These are phyloP conservation scores for Xylocopa sonorina DNA, from an alignment of 1,140 invertebrate species.

Conservation along the genomic window DNA sequence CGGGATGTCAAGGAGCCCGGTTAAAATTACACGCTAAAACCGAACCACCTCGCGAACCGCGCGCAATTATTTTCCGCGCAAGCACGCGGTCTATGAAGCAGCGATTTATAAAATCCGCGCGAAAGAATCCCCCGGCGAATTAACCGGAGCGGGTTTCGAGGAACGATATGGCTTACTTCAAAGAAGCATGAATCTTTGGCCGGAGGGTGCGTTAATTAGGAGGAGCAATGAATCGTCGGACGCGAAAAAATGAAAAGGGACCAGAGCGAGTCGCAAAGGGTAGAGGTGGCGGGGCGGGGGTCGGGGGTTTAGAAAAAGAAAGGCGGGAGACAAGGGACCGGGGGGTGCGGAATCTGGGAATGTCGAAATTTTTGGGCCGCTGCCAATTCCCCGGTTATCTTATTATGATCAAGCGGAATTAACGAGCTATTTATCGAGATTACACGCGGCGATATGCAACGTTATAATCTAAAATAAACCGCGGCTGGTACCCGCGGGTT, in stretches of 20 bases:
- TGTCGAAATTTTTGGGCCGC: constrained; percentile 46
- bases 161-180: constrained; percentile 2
- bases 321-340: constrained; percentile 6
- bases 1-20: neutral
- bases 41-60: too few relatives aligned
- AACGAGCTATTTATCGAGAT: constrained; percentile 57
- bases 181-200: constrained; percentile 4
- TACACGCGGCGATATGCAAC: constrained; percentile 40
- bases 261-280: neutral
- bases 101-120: neutral
- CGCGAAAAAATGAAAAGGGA: neutral
- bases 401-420: constrained; percentile 50
- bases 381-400: constrained; percentile 50
- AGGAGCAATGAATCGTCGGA: constrained; percentile 33
- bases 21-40: neutral
- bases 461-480: constrained; percentile 55
- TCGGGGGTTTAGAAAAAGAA: neutral
- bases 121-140: too few relatives aligned
- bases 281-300: neutral
- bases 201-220: constrained; percentile 40
- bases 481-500: constrained; percentile 9
- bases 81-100: too few relatives aligned
- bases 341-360: constrained; percentile 36
- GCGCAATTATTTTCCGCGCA: too few relatives aligned
- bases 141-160: neutral